These are phyloP conservation scores for Batillaria attramentaria DNA, from an alignment of 1,140 invertebrate species.

Conservation along the genomic window DNA sequence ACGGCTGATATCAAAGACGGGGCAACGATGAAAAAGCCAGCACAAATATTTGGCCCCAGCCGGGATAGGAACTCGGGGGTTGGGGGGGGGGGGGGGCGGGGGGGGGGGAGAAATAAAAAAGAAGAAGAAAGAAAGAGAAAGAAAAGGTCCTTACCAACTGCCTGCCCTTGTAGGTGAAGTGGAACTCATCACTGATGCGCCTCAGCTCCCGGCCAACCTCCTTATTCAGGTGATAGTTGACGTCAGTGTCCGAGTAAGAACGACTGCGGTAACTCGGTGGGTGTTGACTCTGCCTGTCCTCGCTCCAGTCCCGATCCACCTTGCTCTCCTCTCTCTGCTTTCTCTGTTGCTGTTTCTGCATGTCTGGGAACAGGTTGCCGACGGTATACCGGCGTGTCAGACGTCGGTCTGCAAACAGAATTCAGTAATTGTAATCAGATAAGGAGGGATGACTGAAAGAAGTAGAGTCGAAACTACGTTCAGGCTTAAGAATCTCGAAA, in stretches of 20 bases:
- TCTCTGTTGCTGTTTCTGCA: neutral
- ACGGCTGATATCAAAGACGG: too few species aligned
- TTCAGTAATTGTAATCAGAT: too few species aligned
- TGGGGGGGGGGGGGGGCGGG: too few species aligned
- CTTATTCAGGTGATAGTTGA: neutral
- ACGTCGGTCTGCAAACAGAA: too few species aligned
- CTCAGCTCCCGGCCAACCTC: slow-evolving; percentile 30
- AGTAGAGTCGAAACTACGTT: too few species aligned
- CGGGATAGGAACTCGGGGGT: too few species aligned
- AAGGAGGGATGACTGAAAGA: too few species aligned
- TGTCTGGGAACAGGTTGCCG: neutral
- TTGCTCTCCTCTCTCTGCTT: neutral
- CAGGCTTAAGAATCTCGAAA: too few species aligned
- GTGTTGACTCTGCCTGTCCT: neutral
- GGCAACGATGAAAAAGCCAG: too few species aligned
- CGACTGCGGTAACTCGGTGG: neutral
- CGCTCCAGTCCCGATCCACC: too few species aligned
- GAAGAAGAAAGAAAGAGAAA: neutral
- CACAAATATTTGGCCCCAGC: too few species aligned
- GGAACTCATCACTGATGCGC: slow-evolving; percentile 34
- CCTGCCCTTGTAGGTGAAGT: neutral
- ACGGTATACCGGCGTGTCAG: slow-evolving; percentile 3
- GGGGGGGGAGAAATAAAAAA: neutral
- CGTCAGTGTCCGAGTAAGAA: slow-evolving; percentile 22
- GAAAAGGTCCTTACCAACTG: slow-evolving; percentile 2